Conservation (phyloP, 1,140 invertebrate genomes). For the Acromyrmex heyeri region DNA sequence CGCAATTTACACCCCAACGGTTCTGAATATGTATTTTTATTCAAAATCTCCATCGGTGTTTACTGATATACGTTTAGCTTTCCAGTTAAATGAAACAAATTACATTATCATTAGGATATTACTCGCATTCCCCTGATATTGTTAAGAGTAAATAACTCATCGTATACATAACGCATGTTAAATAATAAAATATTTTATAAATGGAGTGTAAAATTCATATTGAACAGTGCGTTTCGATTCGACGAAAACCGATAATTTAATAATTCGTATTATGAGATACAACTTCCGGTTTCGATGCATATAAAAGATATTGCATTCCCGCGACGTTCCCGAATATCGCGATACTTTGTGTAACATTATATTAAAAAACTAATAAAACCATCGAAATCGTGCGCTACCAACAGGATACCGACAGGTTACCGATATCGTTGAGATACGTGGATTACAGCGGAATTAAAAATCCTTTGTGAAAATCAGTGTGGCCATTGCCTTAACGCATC, state of each 20-base stretch:
- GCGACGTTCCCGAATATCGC: not conserved
- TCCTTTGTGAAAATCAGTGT: conserved; percentile 57
- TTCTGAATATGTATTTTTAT: conserved; percentile 22
- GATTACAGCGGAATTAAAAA: conserved; percentile 51
- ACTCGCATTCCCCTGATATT: not conserved
- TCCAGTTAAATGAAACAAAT: conserved; percentile 46
- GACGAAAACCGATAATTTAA: conserved; percentile 27
- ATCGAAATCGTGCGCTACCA: not conserved
- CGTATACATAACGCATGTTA: not conserved
- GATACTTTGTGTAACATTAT: conserved; percentile 40
- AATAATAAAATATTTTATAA: conserved; percentile 43
- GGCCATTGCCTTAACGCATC: conserved; percentile 35
- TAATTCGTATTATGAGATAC: conserved; percentile 33
- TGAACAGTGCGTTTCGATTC: too few relatives aligned
- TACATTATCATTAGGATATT: conserved; percentile 15
- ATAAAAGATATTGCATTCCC: conserved; percentile 38
- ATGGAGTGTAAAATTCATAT: conserved; percentile 15
- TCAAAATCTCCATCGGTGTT: not conserved
- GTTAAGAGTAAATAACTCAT: not conserved
- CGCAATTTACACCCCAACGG: not conserved
- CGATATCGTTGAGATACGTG: conserved; percentile 28
- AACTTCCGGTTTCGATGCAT: not conserved
- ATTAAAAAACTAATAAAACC: conserved; percentile 43
- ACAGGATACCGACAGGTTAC: not conserved
- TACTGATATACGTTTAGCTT: not conserved